phyloP scores from a whole-genome alignment of 2,113 vertebrate genomes.

The Siniperca chuatsi region DNA sequence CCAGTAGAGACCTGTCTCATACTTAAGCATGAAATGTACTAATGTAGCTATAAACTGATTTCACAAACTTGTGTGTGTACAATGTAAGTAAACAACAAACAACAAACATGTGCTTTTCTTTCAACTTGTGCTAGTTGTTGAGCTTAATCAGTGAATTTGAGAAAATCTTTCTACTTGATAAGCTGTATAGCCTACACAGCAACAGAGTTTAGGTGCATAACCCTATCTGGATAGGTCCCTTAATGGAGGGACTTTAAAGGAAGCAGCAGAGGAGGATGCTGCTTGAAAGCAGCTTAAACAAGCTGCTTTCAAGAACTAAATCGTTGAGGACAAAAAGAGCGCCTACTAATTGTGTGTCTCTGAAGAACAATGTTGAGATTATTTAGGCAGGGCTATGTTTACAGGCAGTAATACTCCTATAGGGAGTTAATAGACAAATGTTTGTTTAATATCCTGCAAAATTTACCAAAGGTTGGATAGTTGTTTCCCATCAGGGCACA shows the following conservation, averaged over 20 bases:
- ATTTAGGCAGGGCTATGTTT: neutral
- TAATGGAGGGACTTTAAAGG: neutral
- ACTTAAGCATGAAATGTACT: neutral
- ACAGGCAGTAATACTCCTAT: neutral
- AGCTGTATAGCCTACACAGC: neutral
- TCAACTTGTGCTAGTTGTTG: neutral
- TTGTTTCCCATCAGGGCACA: neutral
- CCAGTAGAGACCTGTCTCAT: neutral
- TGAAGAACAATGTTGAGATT: neutral
- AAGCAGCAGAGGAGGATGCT: conserved; percentile 5
- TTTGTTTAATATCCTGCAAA: neutral
- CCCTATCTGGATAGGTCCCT: neutral
- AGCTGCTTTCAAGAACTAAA: too few species aligned
- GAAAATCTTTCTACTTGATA: neutral
- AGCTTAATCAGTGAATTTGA: neutral
- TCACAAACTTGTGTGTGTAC: neutral
- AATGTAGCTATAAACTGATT: neutral
- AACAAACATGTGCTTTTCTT: neutral
- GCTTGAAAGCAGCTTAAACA: too few species aligned
- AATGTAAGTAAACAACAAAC: neutral
- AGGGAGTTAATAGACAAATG: neutral
- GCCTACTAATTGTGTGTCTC: neutral
- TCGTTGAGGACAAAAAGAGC: too few species aligned
- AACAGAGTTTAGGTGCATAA: neutral
- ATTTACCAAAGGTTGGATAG: neutral